Evolutionary conservation across 2,113 vertebrate genomes (phyloP), one percentile per base, ranked within the genome.

Genomic region (Micronycteris hirsuta): DNA sequence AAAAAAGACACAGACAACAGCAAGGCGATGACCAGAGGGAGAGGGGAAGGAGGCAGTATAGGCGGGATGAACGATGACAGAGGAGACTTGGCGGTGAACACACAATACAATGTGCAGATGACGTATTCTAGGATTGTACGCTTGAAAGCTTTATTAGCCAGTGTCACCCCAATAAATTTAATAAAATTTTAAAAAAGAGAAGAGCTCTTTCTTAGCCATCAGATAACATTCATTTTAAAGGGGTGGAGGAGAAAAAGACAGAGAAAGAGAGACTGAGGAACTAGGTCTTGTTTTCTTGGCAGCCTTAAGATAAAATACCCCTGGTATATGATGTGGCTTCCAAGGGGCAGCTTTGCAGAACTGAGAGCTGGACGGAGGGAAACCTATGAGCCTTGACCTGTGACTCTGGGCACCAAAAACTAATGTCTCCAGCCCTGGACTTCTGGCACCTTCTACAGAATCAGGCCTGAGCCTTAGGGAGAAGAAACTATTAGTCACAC

Each of bases 121-220:
- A 3, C 19, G 8, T 33, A 33, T n/a, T 77, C 17, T 22, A 77
- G 74, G 49, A 77, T 20, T 49, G 17, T n/a, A 77, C 45, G n/a
- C 45, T 3, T 77, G 45, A 77, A n/a, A 76, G 33, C 31, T 49
- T 33, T 49, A 49, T 33, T 19, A 20, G 49, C 45, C 45, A 76
- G 47, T 12, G 28, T 49, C 43, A 49, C 28, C 8, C 43, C 73
- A 76, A 76, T 76, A 47, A 19, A 47, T 33, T 31, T 43, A 47
- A 76, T 47, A 47, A 49, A 31, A 19, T 9, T 19, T 33, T 0
- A 16, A 45, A 97, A 56, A 96, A 97, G 87, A 10, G 33, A 92
- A 15, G 70, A 63, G 31, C 13, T 93, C 16, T 93, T 95, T 83
- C 19, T 88, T 88, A 86, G 84, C 91, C 70, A 97, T 65, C 13